A percentile compares a stretch with the other conserved stretches of the same genome.
Conservation (phyloP, 2,888 invertebrate species). For the Ametastegia equiseti region DNA sequence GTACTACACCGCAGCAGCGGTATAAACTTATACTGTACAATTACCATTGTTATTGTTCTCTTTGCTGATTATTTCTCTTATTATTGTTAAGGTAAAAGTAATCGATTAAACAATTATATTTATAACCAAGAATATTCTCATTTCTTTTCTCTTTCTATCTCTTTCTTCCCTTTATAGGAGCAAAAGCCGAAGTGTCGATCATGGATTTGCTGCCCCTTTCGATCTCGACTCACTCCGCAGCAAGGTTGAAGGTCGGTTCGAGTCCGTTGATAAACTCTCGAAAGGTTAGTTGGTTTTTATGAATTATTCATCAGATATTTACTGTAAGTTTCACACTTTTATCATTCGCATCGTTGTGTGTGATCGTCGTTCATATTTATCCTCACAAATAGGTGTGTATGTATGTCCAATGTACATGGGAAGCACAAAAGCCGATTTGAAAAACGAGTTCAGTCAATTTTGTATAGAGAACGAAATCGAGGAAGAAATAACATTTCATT, state of each 20-base stretch:
- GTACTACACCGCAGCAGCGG: too few species aligned
- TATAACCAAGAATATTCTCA: not conserved
- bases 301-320: not conserved
- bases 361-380: too few species aligned
- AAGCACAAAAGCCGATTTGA: too few species aligned
- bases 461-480: too few species aligned
- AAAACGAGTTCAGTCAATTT: too few species aligned
- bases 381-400: too few species aligned
- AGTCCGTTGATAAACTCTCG: conserved; percentile 84
- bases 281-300: conserved; percentile 73
- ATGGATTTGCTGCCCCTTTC: conserved; percentile 91
- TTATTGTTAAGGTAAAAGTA: not conserved
- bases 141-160: not conserved
- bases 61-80: not conserved
- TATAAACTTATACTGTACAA: conserved; percentile 18
- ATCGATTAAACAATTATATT: not conserved
- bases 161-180: conserved; percentile 82
- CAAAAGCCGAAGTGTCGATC: conserved; percentile 94
- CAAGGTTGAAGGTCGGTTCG: conserved; percentile 92
- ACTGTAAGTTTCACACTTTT: too few species aligned
- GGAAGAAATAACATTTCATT: too few species aligned
- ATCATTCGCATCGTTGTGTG: too few species aligned
- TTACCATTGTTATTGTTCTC: conserved; percentile 5
- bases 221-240: conserved; percentile 90
- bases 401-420: too few species aligned